Percentiles rank a stretch among this genome's conserved stretches.
phyloP scores from a whole-genome alignment of 1,140 invertebrate genomes.

The Sminthurides bifidus region DNA sequence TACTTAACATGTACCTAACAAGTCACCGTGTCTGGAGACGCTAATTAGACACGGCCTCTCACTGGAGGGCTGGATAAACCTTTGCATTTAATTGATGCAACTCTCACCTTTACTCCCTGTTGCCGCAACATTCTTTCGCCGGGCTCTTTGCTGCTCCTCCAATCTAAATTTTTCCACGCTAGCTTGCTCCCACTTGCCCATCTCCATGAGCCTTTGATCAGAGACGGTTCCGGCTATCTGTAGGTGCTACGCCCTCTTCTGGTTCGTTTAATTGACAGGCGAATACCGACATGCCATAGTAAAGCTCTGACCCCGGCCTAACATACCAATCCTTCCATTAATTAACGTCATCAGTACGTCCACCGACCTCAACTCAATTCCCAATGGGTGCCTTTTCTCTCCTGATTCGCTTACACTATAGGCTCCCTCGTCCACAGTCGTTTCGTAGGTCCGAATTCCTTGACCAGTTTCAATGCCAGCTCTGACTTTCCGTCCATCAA shows the following conservation, averaged over 20 bases:
- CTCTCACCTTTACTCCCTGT: not conserved
- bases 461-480: conserved; percentile 1
- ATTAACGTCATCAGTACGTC: not conserved
- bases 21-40: conserved; percentile 33
- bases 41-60: not conserved
- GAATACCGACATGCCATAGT: conserved; percentile 50
- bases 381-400: not conserved
- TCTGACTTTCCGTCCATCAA: conserved; percentile 6
- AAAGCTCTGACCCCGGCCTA: conserved; percentile 38
- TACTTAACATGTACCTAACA: not conserved
- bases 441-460: not conserved
- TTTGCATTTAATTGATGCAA: not conserved
- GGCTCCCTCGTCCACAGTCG: not conserved
- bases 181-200: conserved; percentile 52
- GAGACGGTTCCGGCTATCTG: conserved; percentile 49
- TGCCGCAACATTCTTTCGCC: conserved; percentile 33
- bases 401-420: not conserved
- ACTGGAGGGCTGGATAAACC: not conserved
- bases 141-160: conserved; percentile 49
- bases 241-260: conserved; percentile 47
- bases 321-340: not conserved
- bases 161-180: conserved; percentile 46
- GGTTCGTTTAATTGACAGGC: conserved; percentile 52
- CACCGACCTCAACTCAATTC: not conserved
- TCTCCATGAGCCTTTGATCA: conserved; percentile 54